These are phyloP conservation scores for Heterotis niloticus DNA, from an alignment of 2,113 vertebrate genomes.

Conservation along the genomic window DNA sequence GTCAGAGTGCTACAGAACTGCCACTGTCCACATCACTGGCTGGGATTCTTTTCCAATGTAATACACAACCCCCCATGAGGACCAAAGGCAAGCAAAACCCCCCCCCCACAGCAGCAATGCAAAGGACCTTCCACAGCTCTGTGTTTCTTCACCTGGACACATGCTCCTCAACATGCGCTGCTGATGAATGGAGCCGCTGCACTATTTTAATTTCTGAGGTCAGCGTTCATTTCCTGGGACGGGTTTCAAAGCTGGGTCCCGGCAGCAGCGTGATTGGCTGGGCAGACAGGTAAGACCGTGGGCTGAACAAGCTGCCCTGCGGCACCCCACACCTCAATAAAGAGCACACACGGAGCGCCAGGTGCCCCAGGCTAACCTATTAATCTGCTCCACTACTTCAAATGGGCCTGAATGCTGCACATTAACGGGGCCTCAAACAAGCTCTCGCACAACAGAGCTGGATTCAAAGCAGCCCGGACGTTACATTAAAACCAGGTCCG, in stretches of 20 bases:
- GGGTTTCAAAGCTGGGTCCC: slow-evolving; percentile 10
- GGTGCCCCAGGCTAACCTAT: slow-evolving; percentile 63
- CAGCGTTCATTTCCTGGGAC: slow-evolving; percentile 18
- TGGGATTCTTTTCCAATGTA: not conserved
- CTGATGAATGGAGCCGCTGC: not conserved
- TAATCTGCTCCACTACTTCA: slow-evolving; percentile 66
- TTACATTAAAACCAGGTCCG: slow-evolving; percentile 71
- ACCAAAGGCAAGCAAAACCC: not conserved
- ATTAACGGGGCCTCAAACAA: slow-evolving; percentile 67
- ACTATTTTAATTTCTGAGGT: slow-evolving; percentile 1
- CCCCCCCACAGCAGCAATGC: too few species aligned
- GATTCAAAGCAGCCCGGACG: slow-evolving; percentile 57
- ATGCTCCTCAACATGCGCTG: not conserved
- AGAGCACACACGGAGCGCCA: slow-evolving; percentile 43
- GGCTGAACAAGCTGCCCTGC: slow-evolving; percentile 15
- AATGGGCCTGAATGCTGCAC: slow-evolving; percentile 64
- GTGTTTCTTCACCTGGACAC: not conserved
- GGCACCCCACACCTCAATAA: slow-evolving; percentile 20
- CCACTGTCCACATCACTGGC: too few species aligned
- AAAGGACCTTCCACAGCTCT: not conserved
- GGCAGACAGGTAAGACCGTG: slow-evolving; percentile 15
- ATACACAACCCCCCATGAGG: not conserved
- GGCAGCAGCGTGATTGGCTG: not conserved
- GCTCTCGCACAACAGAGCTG: slow-evolving; percentile 50
- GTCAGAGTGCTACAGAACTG: too few species aligned